Conservation (phyloP, 1,140 invertebrate genomes). For the Achatina immaculata region DNA sequence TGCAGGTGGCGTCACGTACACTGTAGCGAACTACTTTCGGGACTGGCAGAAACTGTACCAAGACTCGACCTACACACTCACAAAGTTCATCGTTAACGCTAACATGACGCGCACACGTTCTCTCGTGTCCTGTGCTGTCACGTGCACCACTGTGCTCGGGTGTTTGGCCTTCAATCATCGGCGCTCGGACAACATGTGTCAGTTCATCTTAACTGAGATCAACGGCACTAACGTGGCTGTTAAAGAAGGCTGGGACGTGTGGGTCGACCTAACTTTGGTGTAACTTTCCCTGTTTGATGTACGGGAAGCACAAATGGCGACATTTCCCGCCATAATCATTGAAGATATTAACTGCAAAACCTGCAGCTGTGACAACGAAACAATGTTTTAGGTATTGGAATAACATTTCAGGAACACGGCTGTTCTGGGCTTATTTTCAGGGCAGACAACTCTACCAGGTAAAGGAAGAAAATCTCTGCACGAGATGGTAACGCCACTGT, state of each 20-base stretch:
- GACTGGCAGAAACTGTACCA: neutral
- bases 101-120: neutral
- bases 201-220: neutral
- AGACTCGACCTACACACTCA: neutral
- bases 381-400: no score
- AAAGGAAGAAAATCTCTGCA: no score
- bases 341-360: no score
- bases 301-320: no score
- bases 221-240: neutral
- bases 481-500: no score
- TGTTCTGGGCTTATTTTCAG: no score
- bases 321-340: no score
- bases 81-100: neutral
- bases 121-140: neutral
- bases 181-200: neutral
- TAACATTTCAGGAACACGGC: no score
- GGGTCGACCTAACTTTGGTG: neutral
- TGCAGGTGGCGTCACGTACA: neutral
- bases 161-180: neutral
- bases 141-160: neutral
- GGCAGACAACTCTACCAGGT: no score
- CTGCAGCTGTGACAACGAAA: no score
- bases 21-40: neutral
- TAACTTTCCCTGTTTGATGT: no score
- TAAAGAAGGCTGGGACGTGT: neutral